Base-by-base conservation (phyloP, 2,797 vertebrate species). In the Otus scops region DNA sequence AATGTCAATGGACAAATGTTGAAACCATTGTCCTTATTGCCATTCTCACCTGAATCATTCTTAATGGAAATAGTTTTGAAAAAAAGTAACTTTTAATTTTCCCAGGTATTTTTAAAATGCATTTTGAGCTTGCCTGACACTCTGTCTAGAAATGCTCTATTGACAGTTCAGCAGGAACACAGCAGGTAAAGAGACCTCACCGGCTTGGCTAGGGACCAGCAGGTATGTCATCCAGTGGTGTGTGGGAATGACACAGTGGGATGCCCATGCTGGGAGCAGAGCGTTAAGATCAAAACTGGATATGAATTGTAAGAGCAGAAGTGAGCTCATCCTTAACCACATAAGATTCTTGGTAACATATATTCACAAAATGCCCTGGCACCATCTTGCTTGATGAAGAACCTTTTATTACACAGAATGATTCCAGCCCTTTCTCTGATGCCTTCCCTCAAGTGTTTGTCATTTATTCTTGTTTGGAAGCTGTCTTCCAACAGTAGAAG, bases 221-320 rank as follows among this genome's bases (percentile, higher is more conserved):
- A 85, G 9, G 8, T 54, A 17, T 0, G 0, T 39, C 80, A n/a
- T 60, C 18, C 26, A 60, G 2, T 6, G 6, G 13, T 14, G 2
- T 22, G 6, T 4, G 17, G 30, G 34, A 89, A 53, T 34, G 48
- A 41, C 4, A 10, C 15, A 47, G 36, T 67, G 15, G 27, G 6
- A 68, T 41, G 36, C 30, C 14, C 10, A 17, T 32, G 11, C 1
- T 68, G 28, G 23, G 7, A 85, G 26, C 23, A 61, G 18, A 61
- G 23, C 2, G 2, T 34, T 64, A 79, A 65, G 48, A 91, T 77
- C 21, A 50, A 73, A 85, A 43, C 21, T 15, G 26, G 34, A 43
- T 73, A 16, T 50, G 22, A 86, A 36, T 1, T 60, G 2, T n/a
- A 68, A 73, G 22, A 91, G 8, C 26, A 75, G 45, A 91, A 79